phyloP scores from a whole-genome alignment of 2,113 vertebrate species.

The Genyomyrus donnyi region DNA sequence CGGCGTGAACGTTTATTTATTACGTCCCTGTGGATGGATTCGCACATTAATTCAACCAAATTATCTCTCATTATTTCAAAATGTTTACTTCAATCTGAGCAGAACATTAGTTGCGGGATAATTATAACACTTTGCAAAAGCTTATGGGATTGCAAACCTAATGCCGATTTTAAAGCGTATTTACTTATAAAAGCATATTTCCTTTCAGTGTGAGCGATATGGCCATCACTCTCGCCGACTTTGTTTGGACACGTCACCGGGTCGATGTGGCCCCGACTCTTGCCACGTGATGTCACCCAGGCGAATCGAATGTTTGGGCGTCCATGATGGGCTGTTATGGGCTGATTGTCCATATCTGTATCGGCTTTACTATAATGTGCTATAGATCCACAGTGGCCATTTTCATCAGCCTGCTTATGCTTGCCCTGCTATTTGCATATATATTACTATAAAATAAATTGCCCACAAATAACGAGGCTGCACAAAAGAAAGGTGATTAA shows the following conservation, averaged over 20 bases:
- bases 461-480: background rate
- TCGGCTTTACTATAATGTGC: background rate
- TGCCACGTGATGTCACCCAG: background rate
- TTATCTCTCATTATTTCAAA: conserved; percentile 3
- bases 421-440: background rate
- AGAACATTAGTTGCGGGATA: background rate
- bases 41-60: background rate
- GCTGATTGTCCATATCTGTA: background rate
- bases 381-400: background rate
- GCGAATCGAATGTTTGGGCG: background rate
- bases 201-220: background rate
- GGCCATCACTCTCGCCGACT: background rate
- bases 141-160: background rate
- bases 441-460: background rate
- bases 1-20: background rate
- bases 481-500: background rate
- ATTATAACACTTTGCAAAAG: background rate
- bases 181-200: background rate
- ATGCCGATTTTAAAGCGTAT: background rate
- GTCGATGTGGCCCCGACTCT: background rate
- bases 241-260: background rate
- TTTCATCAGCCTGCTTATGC: background rate
- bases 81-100: conserved; percentile 1
- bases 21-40: background rate
- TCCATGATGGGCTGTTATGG: background rate